phyloP scores from a whole-genome alignment of 2,888 invertebrate genomes.

The Meteorus cinctellus region DNA sequence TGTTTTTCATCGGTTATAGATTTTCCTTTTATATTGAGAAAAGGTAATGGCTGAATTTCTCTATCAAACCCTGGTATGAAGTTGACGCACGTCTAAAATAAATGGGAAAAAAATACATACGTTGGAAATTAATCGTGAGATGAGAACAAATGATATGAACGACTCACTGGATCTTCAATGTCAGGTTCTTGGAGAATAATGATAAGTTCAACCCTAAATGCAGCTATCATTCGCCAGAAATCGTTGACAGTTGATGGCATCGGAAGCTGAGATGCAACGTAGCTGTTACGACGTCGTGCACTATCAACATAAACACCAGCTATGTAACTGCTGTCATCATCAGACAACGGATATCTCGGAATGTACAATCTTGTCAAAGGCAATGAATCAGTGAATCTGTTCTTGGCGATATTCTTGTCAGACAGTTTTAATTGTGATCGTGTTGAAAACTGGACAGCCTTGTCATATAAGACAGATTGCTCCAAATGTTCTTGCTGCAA shows the following conservation, averaged over 20 bases:
- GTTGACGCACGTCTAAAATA: conserved; percentile 60
- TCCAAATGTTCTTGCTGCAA: conserved; percentile 64
- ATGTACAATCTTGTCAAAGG: conserved; percentile 69
- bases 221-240: conserved; percentile 74
- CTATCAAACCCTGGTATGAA: conserved; percentile 55
- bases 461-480: conserved; percentile 71
- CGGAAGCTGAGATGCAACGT: conserved; percentile 73
- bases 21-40: conserved; percentile 56
- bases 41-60: conserved; percentile 59
- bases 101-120: conserved; percentile 3
- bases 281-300: conserved; percentile 68
- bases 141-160: neutral
- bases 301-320: conserved; percentile 73
- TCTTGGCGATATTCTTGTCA: conserved; percentile 64
- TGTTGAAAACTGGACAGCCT: conserved; percentile 65
- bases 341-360: conserved; percentile 65
- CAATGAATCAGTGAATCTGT: conserved; percentile 69
- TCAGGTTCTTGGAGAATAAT: conserved; percentile 71
- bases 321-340: conserved; percentile 72
- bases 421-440: conserved; percentile 48
- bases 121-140: too few relatives aligned
- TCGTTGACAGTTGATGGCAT: conserved; percentile 72
- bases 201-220: conserved; percentile 69
- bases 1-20: conserved; percentile 47
- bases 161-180: conserved; percentile 66